These are phyloP conservation scores for Rhyzopertha dominica DNA, from an alignment of 1,140 invertebrate species.

Conservation along the genomic window DNA sequence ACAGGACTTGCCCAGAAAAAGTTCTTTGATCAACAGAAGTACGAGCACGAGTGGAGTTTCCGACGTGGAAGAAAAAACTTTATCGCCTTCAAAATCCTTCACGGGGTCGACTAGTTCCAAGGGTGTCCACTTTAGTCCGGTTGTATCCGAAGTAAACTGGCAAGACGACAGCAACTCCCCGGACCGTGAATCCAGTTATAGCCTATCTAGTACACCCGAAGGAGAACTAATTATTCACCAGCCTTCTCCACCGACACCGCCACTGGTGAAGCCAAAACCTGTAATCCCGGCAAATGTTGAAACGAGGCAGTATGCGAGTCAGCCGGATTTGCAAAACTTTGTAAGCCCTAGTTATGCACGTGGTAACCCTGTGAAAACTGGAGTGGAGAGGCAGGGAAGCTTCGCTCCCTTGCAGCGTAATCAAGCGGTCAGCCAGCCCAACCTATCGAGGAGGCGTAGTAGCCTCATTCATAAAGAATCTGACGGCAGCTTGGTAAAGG, in stretches of 20 bases:
- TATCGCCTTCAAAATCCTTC: slow-evolving; percentile 49
- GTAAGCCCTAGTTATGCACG: too few relatives aligned
- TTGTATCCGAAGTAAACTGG: slow-evolving; percentile 69
- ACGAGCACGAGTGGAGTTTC: slow-evolving; percentile 36
- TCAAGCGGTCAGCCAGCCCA: slow-evolving; percentile 12
- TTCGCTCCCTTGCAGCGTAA: slow-evolving; percentile 3
- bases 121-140: slow-evolving; percentile 63
- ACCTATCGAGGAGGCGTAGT: slow-evolving; percentile 4
- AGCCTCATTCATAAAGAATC: slow-evolving; percentile 35
- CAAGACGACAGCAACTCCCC: slow-evolving; percentile 46
- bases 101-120: slow-evolving; percentile 48
- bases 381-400: too few relatives aligned
- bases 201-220: slow-evolving; percentile 25
- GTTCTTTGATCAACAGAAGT: slow-evolving; percentile 34
- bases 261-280: slow-evolving; percentile 14
- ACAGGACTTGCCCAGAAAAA: slow-evolving; percentile 49
- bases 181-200: slow-evolving; percentile 31
- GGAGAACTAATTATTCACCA: slow-evolving; percentile 8
- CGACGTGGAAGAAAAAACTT: slow-evolving; percentile 44
- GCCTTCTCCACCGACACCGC: slow-evolving; percentile 8
- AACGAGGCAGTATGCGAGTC: too few relatives aligned
- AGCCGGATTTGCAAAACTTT: too few relatives aligned
- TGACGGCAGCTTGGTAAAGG: slow-evolving; percentile 34
- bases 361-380: too few relatives aligned
- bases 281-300: slow-evolving; percentile 3